phyloP scores from a whole-genome alignment of 2,888 invertebrate species.

The Merodon equestris region DNA sequence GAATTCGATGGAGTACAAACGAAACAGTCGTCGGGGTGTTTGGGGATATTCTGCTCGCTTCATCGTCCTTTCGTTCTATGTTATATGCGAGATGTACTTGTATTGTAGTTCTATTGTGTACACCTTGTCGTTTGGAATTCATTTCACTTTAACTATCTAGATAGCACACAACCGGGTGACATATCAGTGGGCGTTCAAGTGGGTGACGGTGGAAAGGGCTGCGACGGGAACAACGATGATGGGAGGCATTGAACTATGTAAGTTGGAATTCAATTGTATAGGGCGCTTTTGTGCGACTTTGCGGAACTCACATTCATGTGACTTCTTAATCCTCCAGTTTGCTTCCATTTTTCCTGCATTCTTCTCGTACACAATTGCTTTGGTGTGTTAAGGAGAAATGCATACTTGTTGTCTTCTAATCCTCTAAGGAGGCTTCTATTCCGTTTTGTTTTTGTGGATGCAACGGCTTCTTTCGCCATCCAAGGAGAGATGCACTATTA shows the following conservation, averaged over 20 bases:
- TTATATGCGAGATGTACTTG: not conserved
- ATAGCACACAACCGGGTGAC: no score
- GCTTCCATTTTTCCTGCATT: constrained; percentile 22
- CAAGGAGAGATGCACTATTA: constrained; percentile 43
- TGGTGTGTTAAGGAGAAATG: constrained; percentile 38
- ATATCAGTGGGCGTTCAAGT: not conserved
- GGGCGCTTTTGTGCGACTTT: not conserved
- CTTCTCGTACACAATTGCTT: constrained; percentile 41
- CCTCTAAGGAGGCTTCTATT: constrained; percentile 32
- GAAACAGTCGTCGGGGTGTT: constrained; percentile 12
- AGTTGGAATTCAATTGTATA: constrained; percentile 60
- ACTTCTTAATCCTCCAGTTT: constrained; percentile 54
- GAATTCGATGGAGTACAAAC: constrained; percentile 47
- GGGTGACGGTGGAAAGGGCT: not conserved
- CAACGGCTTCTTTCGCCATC: constrained; percentile 20
- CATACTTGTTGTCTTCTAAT: constrained; percentile 50
- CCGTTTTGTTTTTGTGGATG: constrained; percentile 8
- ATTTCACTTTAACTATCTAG: constrained; percentile 16
- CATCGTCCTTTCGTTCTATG: not conserved
- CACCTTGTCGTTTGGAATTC: constrained; percentile 48
- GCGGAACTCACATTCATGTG: constrained; percentile 36
- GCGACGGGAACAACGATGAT: constrained; percentile 12
- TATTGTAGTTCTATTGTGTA: constrained; percentile 2
- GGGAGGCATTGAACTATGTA: constrained; percentile 47
- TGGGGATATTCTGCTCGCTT: constrained; percentile 37